Evolutionary conservation across 2,797 vertebrate genomes (phyloP), one percentile per base, ranked within the genome.

Genomic region (Protosalanx chinensis): DNA sequence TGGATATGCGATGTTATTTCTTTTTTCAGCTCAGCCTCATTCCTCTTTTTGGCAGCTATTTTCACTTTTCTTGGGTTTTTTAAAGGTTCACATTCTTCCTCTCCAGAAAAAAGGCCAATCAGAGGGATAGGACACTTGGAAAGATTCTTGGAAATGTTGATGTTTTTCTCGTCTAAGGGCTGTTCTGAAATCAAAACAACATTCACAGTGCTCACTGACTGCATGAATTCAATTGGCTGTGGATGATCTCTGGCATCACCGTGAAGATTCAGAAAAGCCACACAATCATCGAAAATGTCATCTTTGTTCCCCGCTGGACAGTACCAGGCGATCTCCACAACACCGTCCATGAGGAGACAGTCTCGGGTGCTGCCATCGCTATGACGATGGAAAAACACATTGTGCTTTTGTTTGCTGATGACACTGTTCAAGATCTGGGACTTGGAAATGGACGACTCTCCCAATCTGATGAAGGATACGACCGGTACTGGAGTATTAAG

Each of bases 261-360:
- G 58, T 86, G 90, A 57, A 89, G 86, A 80, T 88, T 88, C 72
- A 77, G 79, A 73, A 85, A 84, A 15, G 76, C 81, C 65, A 89
- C 75, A 29, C 90, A 92, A 72, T 86, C 68, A 67, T 63, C 68
- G 77, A 93, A 90, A 56, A 59, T 64, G 78, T 91, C 87, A 18
- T 35, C 80, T 37, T 59, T 23, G 61, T 83, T 87, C 30, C 88
- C 87, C 72, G 82, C 79, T 32, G 88, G 86, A 58, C 73, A 87
- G 76, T 90, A 95, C 93, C 93, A 94, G 71, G 89, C 84, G 20
- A 94, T 89, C 87, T 94, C 93, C 73, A 90, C 91, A 5, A 92
- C 76, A 0, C 91, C 91, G 10, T 86, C 87, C 87, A 92, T 86
- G 78, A 94, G 66, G 68, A 91, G 53, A 6, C 81, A 49, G 60